phyloP scores from a whole-genome alignment of 1,140 invertebrate genomes.

The Euwallacea similis region DNA sequence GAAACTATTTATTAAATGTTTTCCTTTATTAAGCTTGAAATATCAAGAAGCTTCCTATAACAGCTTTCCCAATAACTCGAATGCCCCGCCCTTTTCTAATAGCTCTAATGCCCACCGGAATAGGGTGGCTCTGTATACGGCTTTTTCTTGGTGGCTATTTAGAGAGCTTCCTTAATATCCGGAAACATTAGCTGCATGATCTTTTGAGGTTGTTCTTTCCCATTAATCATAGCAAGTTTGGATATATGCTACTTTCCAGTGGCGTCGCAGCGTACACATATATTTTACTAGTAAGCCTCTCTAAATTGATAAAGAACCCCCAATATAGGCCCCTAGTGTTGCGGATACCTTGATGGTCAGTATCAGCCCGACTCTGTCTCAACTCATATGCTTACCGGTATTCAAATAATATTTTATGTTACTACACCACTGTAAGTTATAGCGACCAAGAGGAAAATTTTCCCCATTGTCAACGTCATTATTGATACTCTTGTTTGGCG shows the following conservation, averaged over 20 bases:
- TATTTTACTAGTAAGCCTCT: too few relatives aligned
- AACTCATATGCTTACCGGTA: too few relatives aligned
- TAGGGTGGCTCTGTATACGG: slow-evolving; percentile 46
- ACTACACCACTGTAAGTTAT: slow-evolving; percentile 23
- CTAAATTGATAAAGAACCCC: too few relatives aligned
- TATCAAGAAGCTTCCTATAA: background rate
- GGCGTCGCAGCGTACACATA: background rate
- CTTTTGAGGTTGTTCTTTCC: slow-evolving; percentile 48
- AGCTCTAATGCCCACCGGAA: slow-evolving; percentile 51
- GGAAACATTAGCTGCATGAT: slow-evolving; percentile 51
- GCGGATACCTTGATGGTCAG: too few relatives aligned
- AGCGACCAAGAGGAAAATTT: background rate
- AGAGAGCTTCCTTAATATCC: slow-evolving; percentile 49
- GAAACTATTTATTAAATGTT: too few relatives aligned
- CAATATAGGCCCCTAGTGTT: too few relatives aligned
- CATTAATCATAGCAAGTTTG: slow-evolving; percentile 52
- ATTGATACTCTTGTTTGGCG: slow-evolving; percentile 53
- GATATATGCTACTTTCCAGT: background rate
- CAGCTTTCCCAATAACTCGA: slow-evolving; percentile 1
- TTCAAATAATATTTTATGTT: too few relatives aligned
- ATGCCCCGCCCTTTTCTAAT: slow-evolving; percentile 51
- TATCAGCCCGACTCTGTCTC: too few relatives aligned
- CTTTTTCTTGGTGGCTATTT: slow-evolving; percentile 48
- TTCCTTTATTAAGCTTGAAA: too few relatives aligned
- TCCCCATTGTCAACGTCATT: slow-evolving; percentile 47